Conservation (phyloP, 1,140 invertebrate species). For the Pristionchus pacificus region DNA sequence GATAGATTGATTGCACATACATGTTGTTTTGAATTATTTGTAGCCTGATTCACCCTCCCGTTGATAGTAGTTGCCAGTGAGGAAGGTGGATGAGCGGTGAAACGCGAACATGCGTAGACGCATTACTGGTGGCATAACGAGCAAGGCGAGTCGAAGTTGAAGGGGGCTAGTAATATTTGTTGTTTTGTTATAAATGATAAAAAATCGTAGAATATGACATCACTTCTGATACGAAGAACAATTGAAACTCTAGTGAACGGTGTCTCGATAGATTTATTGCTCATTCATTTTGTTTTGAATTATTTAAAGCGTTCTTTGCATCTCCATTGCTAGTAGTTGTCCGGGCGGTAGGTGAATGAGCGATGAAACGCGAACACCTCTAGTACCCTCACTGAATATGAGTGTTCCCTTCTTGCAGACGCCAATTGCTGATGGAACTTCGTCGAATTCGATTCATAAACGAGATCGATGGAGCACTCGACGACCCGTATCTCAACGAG, state of each 20-base stretch:
- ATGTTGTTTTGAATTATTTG: constrained; percentile 65
- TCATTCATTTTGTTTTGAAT: constrained; percentile 8
- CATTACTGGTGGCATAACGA: no score
- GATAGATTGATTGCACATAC: no score
- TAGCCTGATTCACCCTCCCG: constrained; percentile 67
- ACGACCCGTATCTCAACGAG: constrained; percentile 38
- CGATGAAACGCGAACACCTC: constrained; percentile 43
- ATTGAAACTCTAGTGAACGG: no score
- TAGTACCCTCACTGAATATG: constrained; percentile 5
- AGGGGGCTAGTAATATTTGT: no score
- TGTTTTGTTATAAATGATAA: no score
- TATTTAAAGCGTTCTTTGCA: constrained; percentile 74
- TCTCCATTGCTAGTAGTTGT: constrained; percentile 31
- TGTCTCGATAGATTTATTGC: no score
- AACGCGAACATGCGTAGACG: constrained; percentile 43
- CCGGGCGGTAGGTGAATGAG: constrained; percentile 10
- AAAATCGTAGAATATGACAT: no score
- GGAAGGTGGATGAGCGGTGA: constrained; percentile 15
- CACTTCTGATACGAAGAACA: no score
- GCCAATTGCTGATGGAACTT: constrained; percentile 46
- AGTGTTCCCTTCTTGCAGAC: constrained; percentile 10
- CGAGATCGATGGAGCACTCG: constrained; percentile 6
- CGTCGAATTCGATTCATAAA: constrained; percentile 39
- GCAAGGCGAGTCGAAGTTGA: no score
- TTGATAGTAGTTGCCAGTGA: background rate